These are phyloP conservation scores for Nothocercus julius DNA, from an alignment of 2,113 vertebrate species.

Conservation along the genomic window DNA sequence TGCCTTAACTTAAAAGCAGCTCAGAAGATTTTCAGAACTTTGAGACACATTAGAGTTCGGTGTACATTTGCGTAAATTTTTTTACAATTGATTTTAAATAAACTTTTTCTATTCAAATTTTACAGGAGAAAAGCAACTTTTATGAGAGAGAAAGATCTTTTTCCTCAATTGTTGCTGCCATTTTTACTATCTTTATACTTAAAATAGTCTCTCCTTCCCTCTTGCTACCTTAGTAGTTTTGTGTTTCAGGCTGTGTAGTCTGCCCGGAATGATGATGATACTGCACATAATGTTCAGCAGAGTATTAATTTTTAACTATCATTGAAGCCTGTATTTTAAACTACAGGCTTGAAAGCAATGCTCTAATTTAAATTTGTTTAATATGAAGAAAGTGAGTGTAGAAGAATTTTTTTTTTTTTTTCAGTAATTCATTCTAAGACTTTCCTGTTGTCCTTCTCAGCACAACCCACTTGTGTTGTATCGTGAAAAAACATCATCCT, in stretches of 20 bases:
- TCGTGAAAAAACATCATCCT: background rate
- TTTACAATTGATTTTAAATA: background rate
- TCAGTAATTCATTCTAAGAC: background rate
- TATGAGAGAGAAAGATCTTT: background rate
- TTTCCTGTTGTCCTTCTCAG: background rate
- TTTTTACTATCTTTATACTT: background rate
- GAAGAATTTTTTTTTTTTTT: background rate
- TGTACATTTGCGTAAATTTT: background rate
- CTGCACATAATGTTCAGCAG: background rate
- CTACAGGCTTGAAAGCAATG: background rate
- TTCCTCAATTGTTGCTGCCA: background rate
- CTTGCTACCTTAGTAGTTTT: background rate
- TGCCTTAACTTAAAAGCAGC: background rate
- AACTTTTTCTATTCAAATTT: background rate
- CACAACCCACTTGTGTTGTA: background rate
- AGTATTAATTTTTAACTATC: background rate
- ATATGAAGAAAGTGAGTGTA: background rate
- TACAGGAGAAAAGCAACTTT: background rate
- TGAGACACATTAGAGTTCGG: background rate
- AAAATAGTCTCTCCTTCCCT: background rate
- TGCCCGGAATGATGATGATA: background rate
- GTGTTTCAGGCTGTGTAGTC: background rate
- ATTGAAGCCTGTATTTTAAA: background rate
- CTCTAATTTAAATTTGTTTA: background rate
- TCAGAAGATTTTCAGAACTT: background rate